phyloP scores from a whole-genome alignment of 1,140 invertebrate genomes.

The Anoplophora glabripennis region DNA sequence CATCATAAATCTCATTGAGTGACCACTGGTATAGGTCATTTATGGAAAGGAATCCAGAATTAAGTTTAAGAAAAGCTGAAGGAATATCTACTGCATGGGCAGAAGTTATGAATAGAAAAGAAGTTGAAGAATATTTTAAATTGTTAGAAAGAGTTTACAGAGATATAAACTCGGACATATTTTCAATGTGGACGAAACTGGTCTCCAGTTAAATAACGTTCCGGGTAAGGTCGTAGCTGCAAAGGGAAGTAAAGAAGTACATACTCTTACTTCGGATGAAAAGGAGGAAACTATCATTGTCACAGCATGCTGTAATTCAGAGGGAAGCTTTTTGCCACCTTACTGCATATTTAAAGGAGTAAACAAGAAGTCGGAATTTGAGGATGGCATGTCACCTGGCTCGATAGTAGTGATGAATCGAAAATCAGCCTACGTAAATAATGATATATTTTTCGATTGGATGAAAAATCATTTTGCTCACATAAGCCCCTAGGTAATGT shows the following conservation, averaged over 20 bases:
- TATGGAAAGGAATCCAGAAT: slow-evolving; percentile 28
- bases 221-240: slow-evolving; percentile 38
- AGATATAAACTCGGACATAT: too few species aligned
- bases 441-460: slow-evolving; percentile 45
- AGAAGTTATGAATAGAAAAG: slow-evolving; percentile 27
- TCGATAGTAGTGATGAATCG: slow-evolving; percentile 41
- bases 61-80: slow-evolving; percentile 34
- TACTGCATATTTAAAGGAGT: slow-evolving; percentile 42
- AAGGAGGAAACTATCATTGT: slow-evolving; percentile 32
- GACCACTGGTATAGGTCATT: slow-evolving; percentile 38
- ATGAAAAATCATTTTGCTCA: slow-evolving; percentile 36
- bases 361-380: slow-evolving; percentile 44
- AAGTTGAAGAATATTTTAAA: slow-evolving; percentile 28
- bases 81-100: slow-evolving; percentile 28
- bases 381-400: slow-evolving; percentile 41
- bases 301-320: slow-evolving; percentile 38
- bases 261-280: slow-evolving; percentile 33
- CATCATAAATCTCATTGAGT: too few species aligned
- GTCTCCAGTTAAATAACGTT: slow-evolving; percentile 36
- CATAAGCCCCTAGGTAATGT: too few species aligned
- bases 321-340: slow-evolving; percentile 39
- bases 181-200: slow-evolving; percentile 36
- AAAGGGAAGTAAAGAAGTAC: slow-evolving; percentile 42
- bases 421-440: slow-evolving; percentile 45
- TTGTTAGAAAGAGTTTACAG: slow-evolving; percentile 25